phyloP scores from a whole-genome alignment of 1,140 invertebrate species.

The Aphaenogaster floridana region DNA sequence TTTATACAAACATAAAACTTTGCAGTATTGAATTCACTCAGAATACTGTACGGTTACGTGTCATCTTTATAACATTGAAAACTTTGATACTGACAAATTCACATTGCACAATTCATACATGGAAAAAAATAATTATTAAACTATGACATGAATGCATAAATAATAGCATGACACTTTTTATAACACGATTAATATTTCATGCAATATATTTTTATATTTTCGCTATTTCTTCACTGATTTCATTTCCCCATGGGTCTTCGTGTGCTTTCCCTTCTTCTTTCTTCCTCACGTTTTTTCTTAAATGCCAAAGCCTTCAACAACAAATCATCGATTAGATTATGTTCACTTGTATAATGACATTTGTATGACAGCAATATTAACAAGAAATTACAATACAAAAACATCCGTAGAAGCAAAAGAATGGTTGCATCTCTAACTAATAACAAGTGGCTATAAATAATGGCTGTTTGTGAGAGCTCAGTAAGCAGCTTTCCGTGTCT shows the following conservation, averaged over 20 bases:
- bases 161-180: not conserved
- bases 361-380: not conserved
- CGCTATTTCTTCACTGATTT: not conserved
- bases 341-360: not conserved
- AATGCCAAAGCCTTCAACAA: not conserved
- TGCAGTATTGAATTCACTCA: not conserved
- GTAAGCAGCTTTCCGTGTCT: too few relatives aligned
- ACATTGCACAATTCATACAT: not conserved
- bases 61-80: not conserved
- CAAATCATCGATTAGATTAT: not conserved
- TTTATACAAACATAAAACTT: not conserved
- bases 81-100: not conserved
- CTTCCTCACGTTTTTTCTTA: not conserved
- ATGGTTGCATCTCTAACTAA: not conserved
- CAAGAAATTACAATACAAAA: not conserved
- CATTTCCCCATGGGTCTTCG: not conserved
- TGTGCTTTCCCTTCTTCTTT: not conserved
- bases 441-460: too few relatives aligned
- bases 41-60: not conserved
- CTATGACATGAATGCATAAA: not conserved
- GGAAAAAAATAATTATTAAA: not conserved
- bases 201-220: not conserved
- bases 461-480: too few relatives aligned
- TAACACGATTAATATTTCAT: not conserved
- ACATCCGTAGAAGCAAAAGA: not conserved